phyloP scores from a whole-genome alignment of 2,113 vertebrate species.

The Hystrix cristata region DNA sequence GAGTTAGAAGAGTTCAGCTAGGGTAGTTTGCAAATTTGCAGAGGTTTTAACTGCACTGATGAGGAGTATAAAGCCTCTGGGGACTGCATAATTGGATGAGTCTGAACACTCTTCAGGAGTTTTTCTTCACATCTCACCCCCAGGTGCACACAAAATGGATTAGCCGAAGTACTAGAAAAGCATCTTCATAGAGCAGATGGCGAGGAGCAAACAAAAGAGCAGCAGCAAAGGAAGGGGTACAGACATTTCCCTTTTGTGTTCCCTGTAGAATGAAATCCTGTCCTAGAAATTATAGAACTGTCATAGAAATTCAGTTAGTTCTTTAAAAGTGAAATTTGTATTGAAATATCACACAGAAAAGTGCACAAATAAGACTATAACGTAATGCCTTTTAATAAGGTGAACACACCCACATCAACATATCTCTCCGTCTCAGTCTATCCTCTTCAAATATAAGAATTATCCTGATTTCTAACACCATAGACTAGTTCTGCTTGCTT shows the following conservation, averaged over 20 bases:
- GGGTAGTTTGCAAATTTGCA: background rate
- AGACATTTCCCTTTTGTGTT: background rate
- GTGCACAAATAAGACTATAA: background rate
- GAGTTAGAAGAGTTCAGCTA: background rate
- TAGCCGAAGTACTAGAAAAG: background rate
- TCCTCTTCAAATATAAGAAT: background rate
- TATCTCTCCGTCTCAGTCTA: background rate
- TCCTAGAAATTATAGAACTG: background rate
- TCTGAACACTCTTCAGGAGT: background rate
- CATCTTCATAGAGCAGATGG: background rate
- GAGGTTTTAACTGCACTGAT: background rate
- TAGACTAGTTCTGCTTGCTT: background rate
- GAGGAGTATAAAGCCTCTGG: background rate
- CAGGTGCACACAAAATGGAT: background rate
- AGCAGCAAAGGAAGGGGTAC: background rate
- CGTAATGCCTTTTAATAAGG: background rate
- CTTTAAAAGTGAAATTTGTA: background rate
- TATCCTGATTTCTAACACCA: background rate
- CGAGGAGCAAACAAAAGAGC: background rate
- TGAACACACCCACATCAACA: background rate
- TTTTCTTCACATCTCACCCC: background rate
- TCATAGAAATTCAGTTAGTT: background rate
- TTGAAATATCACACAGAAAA: slow-evolving; percentile 8
- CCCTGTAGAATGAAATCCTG: background rate
- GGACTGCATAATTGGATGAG: background rate